Conservation (phyloP, 2,888 invertebrate genomes). For the Polymixis lichenea region DNA sequence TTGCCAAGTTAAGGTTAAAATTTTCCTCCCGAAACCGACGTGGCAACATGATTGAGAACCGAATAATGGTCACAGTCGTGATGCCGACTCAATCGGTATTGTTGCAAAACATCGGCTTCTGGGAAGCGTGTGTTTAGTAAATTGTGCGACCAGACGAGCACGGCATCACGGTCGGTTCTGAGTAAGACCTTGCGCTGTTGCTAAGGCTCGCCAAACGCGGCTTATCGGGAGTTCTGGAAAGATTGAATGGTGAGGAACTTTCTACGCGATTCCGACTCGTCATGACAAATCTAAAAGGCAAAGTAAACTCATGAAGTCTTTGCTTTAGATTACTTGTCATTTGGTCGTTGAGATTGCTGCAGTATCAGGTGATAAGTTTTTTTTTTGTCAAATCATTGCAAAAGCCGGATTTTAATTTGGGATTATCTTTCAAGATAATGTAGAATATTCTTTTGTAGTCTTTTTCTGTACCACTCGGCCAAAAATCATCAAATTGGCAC, state of each 20-base stretch:
- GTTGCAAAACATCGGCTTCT: conserved; percentile 65
- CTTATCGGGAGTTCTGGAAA: conserved; percentile 18
- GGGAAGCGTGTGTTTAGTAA: conserved; percentile 64
- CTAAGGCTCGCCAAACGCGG: neutral
- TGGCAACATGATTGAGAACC: conserved; percentile 40
- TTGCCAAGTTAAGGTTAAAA: neutral
- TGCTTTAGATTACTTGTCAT: conserved; percentile 2
- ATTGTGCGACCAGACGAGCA: conserved; percentile 36
- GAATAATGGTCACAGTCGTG: conserved; percentile 35
- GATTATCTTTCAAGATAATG: neutral
- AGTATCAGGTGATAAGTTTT: neutral
- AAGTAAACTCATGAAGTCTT: neutral
- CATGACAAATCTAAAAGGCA: neutral
- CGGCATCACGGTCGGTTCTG: conserved; percentile 33
- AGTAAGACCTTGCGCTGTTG: conserved; percentile 47
- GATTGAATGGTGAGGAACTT: neutral
- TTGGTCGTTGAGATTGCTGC: neutral
- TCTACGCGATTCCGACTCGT: neutral
- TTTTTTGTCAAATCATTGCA: neutral
- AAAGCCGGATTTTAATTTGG: neutral
- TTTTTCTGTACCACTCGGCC: no score
- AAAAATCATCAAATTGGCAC: no score
- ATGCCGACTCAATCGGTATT: conserved; percentile 49
- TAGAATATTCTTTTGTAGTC: neutral
- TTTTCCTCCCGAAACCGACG: neutral